These are phyloP conservation scores for Pocillopora verrucosa DNA, from an alignment of 64 coral and sea anemone species.

Conservation along the genomic window DNA sequence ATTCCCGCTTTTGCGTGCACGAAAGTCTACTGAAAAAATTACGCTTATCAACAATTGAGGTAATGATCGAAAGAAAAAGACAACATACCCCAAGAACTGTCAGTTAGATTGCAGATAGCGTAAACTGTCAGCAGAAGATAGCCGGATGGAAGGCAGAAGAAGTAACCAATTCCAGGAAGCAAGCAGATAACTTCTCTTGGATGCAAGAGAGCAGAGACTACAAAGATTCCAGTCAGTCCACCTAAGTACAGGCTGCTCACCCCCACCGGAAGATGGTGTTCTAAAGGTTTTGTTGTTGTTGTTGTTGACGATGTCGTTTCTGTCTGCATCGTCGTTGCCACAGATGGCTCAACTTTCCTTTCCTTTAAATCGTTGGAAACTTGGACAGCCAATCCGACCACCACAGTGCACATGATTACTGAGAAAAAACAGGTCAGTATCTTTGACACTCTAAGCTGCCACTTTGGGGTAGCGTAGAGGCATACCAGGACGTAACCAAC, in stretches of 20 bases:
- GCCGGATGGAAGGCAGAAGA: constrained; percentile 86
- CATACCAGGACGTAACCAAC: constrained; percentile 69
- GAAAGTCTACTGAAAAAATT: too few relatives aligned
- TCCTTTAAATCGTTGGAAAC: constrained; percentile 46
- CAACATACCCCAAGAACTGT: constrained; percentile 90
- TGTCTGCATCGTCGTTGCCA: neutral
- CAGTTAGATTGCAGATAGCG: constrained; percentile 87
- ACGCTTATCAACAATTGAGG: too few relatives aligned
- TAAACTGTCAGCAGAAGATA: constrained; percentile 92
- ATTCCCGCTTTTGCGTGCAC: too few relatives aligned
- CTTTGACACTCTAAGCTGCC: constrained; percentile 84
- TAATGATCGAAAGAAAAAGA: too few relatives aligned
- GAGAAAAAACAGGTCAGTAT: constrained; percentile 72
- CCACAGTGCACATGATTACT: constrained; percentile 68
- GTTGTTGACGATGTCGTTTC: neutral
- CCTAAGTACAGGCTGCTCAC: constrained; percentile 72
- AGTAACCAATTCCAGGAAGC: constrained; percentile 78
- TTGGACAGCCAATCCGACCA: constrained; percentile 74
- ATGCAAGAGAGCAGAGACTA: constrained; percentile 72
- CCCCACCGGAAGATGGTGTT: constrained; percentile 30
- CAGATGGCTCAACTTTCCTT: neutral
- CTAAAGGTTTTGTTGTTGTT: neutral
- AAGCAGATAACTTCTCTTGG: constrained; percentile 68
- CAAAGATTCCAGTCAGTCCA: constrained; percentile 53
- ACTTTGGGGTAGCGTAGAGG: constrained; percentile 70